Conservation (phyloP, 2,888 invertebrate genomes). For the Cecidostiba fungosa region DNA sequence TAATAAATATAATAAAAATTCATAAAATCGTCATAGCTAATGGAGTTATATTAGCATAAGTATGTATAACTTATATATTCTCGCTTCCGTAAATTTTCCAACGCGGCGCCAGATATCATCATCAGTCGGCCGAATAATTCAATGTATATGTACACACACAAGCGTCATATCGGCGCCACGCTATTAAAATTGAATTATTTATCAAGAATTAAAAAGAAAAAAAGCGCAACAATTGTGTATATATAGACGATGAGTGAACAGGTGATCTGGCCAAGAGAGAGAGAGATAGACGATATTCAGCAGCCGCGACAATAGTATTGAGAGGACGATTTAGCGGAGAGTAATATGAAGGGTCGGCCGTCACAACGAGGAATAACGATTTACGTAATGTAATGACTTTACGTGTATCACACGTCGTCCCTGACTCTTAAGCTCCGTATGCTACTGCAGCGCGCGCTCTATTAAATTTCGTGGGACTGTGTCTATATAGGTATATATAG, state of each 20-base stretch:
- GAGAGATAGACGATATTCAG: neutral
- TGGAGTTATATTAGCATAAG: neutral
- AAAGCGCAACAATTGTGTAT: no score
- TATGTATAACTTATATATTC: neutral
- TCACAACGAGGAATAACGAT: conserved; percentile 75
- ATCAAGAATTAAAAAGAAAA: no score
- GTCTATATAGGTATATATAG: neutral
- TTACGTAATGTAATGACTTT: conserved; percentile 75
- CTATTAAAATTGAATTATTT: no score
- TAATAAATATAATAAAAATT: neutral
- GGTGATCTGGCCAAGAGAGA: conserved; percentile 14
- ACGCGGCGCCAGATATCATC: neutral
- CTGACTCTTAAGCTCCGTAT: conserved; percentile 52
- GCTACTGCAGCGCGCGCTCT: conserved; percentile 53
- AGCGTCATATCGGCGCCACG: no score
- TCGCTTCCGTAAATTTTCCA: neutral
- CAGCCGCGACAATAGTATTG: conserved; percentile 16
- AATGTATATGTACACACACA: no score
- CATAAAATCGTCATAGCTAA: neutral
- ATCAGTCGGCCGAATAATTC: no score
- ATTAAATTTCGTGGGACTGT: conserved; percentile 53
- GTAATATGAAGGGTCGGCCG: conserved; percentile 67
- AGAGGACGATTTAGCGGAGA: conserved; percentile 73
- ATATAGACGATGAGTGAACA: neutral
- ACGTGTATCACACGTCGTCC: conserved; percentile 66